Conservation (phyloP, 2,797 vertebrate species). For the Enteromius trimaculatus region DNA sequence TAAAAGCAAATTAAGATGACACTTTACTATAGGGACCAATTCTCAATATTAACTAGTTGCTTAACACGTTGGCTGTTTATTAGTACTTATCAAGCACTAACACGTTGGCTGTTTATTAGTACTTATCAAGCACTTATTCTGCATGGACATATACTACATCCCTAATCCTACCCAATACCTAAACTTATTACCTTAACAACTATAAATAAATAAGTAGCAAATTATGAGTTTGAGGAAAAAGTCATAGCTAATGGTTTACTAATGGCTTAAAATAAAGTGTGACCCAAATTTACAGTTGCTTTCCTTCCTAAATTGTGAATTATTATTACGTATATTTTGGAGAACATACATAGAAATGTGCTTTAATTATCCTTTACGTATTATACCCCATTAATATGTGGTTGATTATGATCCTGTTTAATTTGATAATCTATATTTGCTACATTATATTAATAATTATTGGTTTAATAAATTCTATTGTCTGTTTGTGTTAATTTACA, state of each 20-base stretch:
- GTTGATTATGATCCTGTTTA: neutral
- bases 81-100: neutral
- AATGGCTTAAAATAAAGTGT: neutral
- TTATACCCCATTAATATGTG: neutral
- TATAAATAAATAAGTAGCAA: neutral
- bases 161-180: neutral
- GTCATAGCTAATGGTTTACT: neutral
- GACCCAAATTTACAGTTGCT: neutral
- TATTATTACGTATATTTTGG: neutral
- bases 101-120: too few species aligned
- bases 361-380: neutral
- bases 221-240: neutral
- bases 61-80: neutral
- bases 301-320: neutral
- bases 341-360: neutral
- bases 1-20: neutral
- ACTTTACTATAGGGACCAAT: neutral
- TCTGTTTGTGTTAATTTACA: neutral
- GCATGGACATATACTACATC: neutral
- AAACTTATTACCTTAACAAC: neutral
- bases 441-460: neutral
- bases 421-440: neutral
- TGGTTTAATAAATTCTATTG: neutral
- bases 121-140: neutral
- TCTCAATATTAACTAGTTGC: neutral